Evolutionary conservation across 2,113 vertebrate species (phyloP).

Genomic region (Corydoras maculifer): DNA sequence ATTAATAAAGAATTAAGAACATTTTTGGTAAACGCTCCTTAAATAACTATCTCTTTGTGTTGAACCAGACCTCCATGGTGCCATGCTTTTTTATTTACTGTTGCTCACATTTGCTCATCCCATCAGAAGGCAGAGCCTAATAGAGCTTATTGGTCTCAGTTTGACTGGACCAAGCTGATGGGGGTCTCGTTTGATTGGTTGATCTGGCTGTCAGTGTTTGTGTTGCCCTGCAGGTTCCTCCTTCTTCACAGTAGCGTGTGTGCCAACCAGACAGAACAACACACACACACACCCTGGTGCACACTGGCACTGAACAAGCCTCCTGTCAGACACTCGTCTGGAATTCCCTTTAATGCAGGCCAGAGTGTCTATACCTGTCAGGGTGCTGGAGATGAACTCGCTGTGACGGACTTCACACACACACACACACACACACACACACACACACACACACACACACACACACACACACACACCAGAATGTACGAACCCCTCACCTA

Average conservation of each 20-base stretch:
- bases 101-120: conserved; percentile 23
- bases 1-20: too few species aligned
- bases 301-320: conserved; percentile 32
- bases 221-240: conserved; percentile 47
- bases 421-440: conserved; percentile 12
- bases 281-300: conserved; percentile 25
- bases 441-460: conserved; percentile 13
- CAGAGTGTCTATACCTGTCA: conserved; percentile 48
- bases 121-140: conserved; percentile 10
- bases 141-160: background rate
- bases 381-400: conserved; percentile 39
- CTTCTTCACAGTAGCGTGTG: conserved; percentile 25
- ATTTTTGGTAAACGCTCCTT: too few species aligned
- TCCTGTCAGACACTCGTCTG: conserved; percentile 42
- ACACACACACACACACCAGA: conserved; percentile 13
- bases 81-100: background rate
- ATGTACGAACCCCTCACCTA: conserved; percentile 37
- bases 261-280: conserved; percentile 29
- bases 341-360: conserved; percentile 46
- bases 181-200: conserved; percentile 41
- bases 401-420: conserved; percentile 33
- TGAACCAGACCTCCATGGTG: too few species aligned
- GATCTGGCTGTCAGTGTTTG: conserved; percentile 42
- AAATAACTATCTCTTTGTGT: too few species aligned
- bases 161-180: conserved; percentile 12